phyloP scores from a whole-genome alignment of 2,797 vertebrate genomes.

The Catostomus latipinnis region DNA sequence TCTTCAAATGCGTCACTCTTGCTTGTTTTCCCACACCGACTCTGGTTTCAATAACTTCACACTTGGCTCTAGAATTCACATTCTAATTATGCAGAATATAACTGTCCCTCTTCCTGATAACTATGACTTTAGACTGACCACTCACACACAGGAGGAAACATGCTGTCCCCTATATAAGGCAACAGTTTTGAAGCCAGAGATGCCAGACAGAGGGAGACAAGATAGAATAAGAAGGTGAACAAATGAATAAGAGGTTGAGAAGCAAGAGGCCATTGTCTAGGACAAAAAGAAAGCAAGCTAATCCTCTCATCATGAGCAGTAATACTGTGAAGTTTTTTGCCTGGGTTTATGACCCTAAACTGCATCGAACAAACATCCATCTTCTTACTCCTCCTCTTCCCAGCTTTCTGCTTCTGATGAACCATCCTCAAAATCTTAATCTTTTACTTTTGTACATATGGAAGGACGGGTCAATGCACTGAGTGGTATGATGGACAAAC shows the following conservation, averaged over 20 bases:
- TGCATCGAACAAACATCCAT: constrained; percentile 64
- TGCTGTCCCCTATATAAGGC: constrained; percentile 35
- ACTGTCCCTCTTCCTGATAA: constrained; percentile 60
- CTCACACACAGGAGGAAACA: constrained; percentile 51
- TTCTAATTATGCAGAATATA: constrained; percentile 75
- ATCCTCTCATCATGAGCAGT: constrained; percentile 55
- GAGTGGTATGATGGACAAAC: constrained; percentile 80
- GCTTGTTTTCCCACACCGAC: constrained; percentile 62
- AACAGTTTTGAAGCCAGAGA: neutral
- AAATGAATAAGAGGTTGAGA: neutral
- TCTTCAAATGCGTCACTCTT: constrained; percentile 44
- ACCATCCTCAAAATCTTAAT: constrained; percentile 9
- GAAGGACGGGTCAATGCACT: constrained; percentile 81
- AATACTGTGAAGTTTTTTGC: constrained; percentile 85
- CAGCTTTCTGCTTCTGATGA: constrained; percentile 33
- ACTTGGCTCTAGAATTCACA: constrained; percentile 71
- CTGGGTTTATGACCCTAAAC: constrained; percentile 82
- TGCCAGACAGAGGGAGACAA: neutral
- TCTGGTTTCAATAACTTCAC: constrained; percentile 72
- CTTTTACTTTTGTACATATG: constrained; percentile 57
- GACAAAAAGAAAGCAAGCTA: neutral
- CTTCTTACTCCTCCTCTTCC: constrained; percentile 42
- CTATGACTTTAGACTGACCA: constrained; percentile 64
- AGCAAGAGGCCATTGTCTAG: constrained; percentile 3
- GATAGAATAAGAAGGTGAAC: neutral